phyloP scores from a whole-genome alignment of 1,140 invertebrate species.

The Halyomorpha halys region DNA sequence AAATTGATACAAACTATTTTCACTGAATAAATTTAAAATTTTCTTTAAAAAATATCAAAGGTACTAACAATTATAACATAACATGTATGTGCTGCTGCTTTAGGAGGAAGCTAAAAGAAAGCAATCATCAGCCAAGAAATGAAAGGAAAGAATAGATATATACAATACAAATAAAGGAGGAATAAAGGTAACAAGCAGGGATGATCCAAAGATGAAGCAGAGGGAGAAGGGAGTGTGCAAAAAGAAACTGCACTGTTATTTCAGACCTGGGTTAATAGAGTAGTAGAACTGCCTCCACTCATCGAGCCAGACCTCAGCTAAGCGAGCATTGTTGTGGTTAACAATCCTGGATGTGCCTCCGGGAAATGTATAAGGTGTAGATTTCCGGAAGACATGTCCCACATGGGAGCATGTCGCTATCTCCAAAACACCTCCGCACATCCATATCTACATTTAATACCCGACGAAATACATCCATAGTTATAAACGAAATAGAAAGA shows the following conservation, averaged over 20 bases:
- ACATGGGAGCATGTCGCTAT: conserved; percentile 87
- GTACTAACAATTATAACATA: too few species aligned
- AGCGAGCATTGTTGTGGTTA: conserved; percentile 94
- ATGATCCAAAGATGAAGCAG: not conserved
- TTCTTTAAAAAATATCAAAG: too few species aligned
- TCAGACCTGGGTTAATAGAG: conserved; percentile 87
- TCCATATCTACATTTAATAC: conserved; percentile 71
- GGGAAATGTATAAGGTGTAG: conserved; percentile 97
- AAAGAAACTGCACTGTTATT: conserved; percentile 6
- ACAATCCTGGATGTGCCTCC: conserved; percentile 95
- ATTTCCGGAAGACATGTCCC: conserved; percentile 96
- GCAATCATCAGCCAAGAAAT: not conserved
- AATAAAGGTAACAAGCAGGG: not conserved
- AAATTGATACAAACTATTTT: too few species aligned
- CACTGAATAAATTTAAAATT: too few species aligned
- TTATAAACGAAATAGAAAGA: too few species aligned
- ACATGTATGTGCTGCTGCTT: too few species aligned
- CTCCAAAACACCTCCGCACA: conserved; percentile 88
- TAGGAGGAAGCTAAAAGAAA: not conserved
- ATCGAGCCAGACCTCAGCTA: conserved; percentile 96
- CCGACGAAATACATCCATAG: not conserved
- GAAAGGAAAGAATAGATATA: not conserved
- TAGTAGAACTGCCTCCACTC: conserved; percentile 98
- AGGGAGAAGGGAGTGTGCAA: too few species aligned
- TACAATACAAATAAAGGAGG: not conserved